phyloP scores from a whole-genome alignment of 1,140 invertebrate genomes.

The Lycorma delicatula region DNA sequence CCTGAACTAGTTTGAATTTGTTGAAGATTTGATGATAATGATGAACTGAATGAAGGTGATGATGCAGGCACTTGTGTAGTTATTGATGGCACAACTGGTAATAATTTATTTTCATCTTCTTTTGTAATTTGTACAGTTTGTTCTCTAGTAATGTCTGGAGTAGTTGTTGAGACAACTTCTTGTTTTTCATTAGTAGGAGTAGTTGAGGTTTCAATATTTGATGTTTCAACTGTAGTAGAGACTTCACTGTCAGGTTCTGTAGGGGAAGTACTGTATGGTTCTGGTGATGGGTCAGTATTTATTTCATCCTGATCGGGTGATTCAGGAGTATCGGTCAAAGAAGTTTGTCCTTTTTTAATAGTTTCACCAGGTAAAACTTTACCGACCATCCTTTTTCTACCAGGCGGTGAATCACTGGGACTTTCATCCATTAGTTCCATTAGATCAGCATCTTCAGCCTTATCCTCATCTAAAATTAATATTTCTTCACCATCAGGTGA shows the following conservation, averaged over 20 bases:
- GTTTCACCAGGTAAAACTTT: slow-evolving; percentile 29
- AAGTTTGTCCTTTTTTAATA: slow-evolving; percentile 22
- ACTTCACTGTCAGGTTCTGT: slow-evolving; percentile 28
- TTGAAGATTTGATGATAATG: neutral
- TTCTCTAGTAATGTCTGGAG: neutral
- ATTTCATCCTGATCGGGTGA: slow-evolving; percentile 46
- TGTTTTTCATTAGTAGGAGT: slow-evolving; percentile 1
- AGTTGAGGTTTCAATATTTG: neutral
- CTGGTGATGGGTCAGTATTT: slow-evolving; percentile 40
- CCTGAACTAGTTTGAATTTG: too few relatives aligned
- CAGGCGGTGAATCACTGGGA: slow-evolving; percentile 22
- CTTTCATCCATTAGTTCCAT: slow-evolving; percentile 26
- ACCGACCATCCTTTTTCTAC: slow-evolving; percentile 24
- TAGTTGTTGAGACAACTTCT: slow-evolving; percentile 7
- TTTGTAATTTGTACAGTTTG: neutral
- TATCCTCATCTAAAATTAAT: slow-evolving; percentile 24
- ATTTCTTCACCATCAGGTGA: slow-evolving; percentile 38
- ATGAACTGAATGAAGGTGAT: neutral
- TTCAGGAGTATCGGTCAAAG: slow-evolving; percentile 41
- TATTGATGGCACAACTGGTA: neutral
- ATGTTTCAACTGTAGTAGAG: neutral
- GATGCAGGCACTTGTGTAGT: neutral
- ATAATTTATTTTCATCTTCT: slow-evolving; percentile 7
- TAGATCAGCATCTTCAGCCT: slow-evolving; percentile 24
- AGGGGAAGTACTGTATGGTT: slow-evolving; percentile 36